Evolutionary conservation across 2,797 vertebrate species (phyloP).

Genomic region (Rhabdomys pumilio): DNA sequence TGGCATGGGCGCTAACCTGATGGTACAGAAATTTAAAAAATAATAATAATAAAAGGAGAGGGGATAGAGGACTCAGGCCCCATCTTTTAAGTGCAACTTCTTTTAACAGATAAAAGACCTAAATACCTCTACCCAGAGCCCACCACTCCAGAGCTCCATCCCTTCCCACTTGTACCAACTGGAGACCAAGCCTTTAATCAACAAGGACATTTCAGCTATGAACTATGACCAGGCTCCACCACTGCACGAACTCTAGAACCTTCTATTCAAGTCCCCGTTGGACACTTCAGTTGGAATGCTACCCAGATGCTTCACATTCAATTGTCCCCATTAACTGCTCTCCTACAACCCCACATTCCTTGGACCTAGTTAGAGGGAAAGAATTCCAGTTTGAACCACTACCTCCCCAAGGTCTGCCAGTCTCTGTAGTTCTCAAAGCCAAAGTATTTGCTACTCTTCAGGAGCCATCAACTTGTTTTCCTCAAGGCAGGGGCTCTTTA

Average conservation of each 20-base stretch:
- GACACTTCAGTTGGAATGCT: background rate
- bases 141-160: background rate
- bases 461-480: background rate
- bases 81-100: too few species aligned
- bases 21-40: background rate
- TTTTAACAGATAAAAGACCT: background rate
- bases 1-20: background rate
- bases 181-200: background rate
- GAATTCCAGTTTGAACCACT: background rate
- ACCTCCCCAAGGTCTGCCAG: background rate
- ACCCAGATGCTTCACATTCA: background rate
- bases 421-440: background rate
- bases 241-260: background rate
- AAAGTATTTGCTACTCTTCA: background rate
- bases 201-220: background rate
- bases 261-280: background rate
- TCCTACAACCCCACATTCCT: background rate
- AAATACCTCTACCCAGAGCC: background rate
- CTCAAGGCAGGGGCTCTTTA: background rate
- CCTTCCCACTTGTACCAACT: background rate
- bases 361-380: background rate
- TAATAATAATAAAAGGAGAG: too few species aligned
- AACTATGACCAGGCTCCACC: background rate
- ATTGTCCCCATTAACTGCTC: background rate
- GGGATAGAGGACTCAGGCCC: background rate